Conservation (phyloP, 2,888 invertebrate genomes). For the Idaea aversata region DNA sequence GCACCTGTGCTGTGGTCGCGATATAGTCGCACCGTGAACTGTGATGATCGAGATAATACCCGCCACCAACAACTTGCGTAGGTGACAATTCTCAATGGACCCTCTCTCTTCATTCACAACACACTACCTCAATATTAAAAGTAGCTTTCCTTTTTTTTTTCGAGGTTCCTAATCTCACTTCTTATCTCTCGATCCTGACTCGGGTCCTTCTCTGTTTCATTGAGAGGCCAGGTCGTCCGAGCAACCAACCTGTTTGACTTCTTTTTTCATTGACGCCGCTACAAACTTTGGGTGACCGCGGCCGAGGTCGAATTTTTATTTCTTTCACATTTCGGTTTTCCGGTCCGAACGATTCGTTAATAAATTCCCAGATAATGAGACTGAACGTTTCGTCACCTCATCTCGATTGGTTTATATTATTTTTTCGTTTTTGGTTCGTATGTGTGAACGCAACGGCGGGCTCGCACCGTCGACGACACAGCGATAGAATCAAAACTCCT, state of each 20-base stretch:
- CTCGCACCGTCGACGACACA: constrained; percentile 44
- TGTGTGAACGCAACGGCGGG: constrained; percentile 77
- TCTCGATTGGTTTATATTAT: constrained; percentile 76
- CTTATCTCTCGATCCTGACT: constrained; percentile 76
- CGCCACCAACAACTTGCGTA: constrained; percentile 56
- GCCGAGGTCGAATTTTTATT: constrained; percentile 80
- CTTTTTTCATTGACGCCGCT: constrained; percentile 78
- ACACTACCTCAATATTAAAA: constrained; percentile 75
- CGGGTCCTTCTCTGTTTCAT: constrained; percentile 75
- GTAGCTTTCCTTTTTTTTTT: constrained; percentile 74
- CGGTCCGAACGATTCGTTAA: constrained; percentile 79
- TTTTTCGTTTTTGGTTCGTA: constrained; percentile 67
- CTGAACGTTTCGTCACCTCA: constrained; percentile 81
- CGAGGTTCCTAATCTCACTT: constrained; percentile 71
- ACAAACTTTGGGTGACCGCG: constrained; percentile 78
- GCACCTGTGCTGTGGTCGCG: constrained; percentile 38
- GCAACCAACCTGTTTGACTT: constrained; percentile 75
- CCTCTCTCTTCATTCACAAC: constrained; percentile 78
- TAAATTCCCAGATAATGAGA: constrained; percentile 81
- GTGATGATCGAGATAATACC: constrained; percentile 48
- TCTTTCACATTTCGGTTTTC: constrained; percentile 80
- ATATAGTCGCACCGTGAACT: constrained; percentile 19
- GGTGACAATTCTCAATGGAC: constrained; percentile 74
- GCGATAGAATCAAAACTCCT: constrained; percentile 71
- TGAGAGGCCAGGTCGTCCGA: constrained; percentile 70